A percentile compares a stretch with the other conserved stretches of the same genome.
These are phyloP conservation scores for Euplexia lucipara DNA, from an alignment of 2,888 invertebrate species.

Conservation along the genomic window DNA sequence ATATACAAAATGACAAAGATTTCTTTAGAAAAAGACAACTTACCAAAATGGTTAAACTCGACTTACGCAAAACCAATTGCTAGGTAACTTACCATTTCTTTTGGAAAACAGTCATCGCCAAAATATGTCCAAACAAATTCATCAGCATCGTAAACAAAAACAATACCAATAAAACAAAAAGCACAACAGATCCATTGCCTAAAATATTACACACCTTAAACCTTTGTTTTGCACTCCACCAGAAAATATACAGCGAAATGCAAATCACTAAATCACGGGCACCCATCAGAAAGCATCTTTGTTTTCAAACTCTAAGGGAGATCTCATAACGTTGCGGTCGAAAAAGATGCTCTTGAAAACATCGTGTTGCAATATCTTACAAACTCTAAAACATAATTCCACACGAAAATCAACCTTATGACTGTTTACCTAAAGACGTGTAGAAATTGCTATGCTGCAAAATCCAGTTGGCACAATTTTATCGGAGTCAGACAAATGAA, in stretches of 20 bases:
- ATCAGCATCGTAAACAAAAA: constrained; percentile 7
- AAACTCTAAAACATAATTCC: not conserved
- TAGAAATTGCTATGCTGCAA: not conserved
- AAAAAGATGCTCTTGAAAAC: constrained; percentile 79
- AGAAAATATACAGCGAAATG: constrained; percentile 67
- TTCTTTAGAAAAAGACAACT: not conserved
- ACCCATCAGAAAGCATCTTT: constrained; percentile 85
- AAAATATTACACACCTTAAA: constrained; percentile 56
- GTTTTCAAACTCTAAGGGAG: constrained; percentile 84
- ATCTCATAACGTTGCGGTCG: constrained; percentile 87
- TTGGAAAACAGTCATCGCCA: not conserved
- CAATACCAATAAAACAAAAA: constrained; percentile 38
- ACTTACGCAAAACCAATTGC: not conserved
- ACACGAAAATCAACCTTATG: constrained; percentile 62
- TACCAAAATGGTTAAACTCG: not conserved
- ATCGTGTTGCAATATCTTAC: constrained; percentile 52
- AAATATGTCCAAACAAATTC: constrained; percentile 11
- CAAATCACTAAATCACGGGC: constrained; percentile 83
- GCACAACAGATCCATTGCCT: constrained; percentile 26
- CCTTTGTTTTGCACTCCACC: constrained; percentile 61
- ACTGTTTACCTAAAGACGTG: fast-evolving
- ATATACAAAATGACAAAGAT: too few relatives aligned
- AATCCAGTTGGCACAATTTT: constrained; percentile 77
- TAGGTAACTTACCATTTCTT: not conserved
- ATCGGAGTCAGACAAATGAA: constrained; percentile 89